These are phyloP conservation scores for Dolichopus griseipennis DNA, from an alignment of 2,888 invertebrate genomes.

Conservation along the genomic window DNA sequence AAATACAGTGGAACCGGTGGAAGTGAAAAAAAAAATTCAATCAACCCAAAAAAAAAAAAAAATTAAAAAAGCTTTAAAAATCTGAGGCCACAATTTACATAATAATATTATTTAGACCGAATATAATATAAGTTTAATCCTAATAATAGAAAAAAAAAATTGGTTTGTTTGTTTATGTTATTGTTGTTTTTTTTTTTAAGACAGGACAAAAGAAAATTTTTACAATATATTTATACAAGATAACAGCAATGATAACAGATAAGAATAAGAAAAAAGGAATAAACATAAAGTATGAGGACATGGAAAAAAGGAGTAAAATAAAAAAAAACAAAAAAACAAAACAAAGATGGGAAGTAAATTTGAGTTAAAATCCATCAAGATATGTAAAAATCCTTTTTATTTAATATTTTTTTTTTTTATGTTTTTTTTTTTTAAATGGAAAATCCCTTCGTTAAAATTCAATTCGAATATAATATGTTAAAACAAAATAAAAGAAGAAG, in stretches of 20 bases:
- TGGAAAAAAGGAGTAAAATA: neutral
- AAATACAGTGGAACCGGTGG: neutral
- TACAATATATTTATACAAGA: neutral
- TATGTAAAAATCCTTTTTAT: neutral
- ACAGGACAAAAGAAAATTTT: neutral
- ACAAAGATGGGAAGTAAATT: neutral
- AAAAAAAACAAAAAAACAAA: neutral
- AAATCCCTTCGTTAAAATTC: constrained; percentile 6
- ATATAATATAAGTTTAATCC: constrained; percentile 4
- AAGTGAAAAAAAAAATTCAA: neutral
- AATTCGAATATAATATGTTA: neutral
- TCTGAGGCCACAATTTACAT: constrained; percentile 6
- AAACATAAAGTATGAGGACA: too few species aligned
- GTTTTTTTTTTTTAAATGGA: neutral
- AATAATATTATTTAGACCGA: constrained; percentile 6
- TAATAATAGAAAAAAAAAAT: neutral
- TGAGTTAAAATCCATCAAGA: neutral
- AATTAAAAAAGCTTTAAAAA: neutral
- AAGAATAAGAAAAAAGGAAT: too few species aligned
- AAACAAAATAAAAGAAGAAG: neutral
- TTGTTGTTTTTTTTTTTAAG: neutral
- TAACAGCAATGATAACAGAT: neutral
- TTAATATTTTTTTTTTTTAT: neutral
- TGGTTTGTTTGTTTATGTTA: too few species aligned
- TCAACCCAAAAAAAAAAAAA: neutral